These are phyloP conservation scores for Leptura quadrifasciata DNA, from an alignment of 2,888 invertebrate species.

Conservation along the genomic window DNA sequence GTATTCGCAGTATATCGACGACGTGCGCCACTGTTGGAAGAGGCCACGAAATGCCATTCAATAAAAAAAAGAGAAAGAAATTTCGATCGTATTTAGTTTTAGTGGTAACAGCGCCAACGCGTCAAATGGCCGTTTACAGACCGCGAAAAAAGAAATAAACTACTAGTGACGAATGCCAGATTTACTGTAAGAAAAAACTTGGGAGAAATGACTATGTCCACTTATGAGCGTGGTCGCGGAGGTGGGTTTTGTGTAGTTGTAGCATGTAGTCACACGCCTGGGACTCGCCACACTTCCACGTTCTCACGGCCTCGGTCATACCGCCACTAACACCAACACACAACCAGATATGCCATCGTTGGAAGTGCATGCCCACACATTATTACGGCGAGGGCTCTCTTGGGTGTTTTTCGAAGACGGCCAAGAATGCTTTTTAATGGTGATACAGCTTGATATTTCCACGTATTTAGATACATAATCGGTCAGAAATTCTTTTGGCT, in stretches of 20 bases:
- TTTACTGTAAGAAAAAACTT: conserved; percentile 19
- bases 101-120: background rate
- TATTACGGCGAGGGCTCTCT: conserved; percentile 42
- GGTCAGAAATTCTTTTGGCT: conserved; percentile 2
- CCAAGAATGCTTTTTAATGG: conserved; percentile 41
- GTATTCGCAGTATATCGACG: no score
- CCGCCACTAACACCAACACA: conserved; percentile 56
- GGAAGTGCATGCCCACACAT: conserved; percentile 40
- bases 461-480: conserved; percentile 10
- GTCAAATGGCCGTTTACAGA: background rate
- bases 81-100: background rate
- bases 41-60: no score
- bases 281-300: conserved; percentile 69
- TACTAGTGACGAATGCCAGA: conserved; percentile 8
- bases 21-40: no score
- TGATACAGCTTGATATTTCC: conserved; percentile 27
- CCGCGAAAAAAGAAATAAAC: background rate
- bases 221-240: conserved; percentile 47
- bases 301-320: conserved; percentile 61
- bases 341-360: conserved; percentile 45
- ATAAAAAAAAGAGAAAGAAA: background rate
- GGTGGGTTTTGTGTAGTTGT: conserved; percentile 54
- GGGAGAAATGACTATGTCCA: conserved; percentile 39
- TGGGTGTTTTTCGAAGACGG: conserved; percentile 43
- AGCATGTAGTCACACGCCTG: conserved; percentile 61